Base-by-base conservation (phyloP, 1,140 invertebrate species). In the Drosophila kohkoa region DNA sequence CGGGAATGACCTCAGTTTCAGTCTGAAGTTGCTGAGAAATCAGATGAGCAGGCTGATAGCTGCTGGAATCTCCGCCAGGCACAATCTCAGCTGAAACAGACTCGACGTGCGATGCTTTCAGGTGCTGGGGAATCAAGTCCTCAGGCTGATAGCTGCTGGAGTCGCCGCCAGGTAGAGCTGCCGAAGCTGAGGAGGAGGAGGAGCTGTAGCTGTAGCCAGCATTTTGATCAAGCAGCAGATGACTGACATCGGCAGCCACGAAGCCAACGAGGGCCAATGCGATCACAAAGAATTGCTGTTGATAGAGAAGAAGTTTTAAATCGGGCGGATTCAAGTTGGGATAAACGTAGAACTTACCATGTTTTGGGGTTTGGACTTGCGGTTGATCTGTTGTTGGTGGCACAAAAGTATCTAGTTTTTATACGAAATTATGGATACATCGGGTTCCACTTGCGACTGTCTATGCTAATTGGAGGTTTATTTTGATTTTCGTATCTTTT, bases 391-490 rank as follows among this genome's bases (percentile, higher is more conserved):
- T 88, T 88, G 60, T 65, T 75, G 38, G 43, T 43, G 55, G n/a
- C 67, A 48, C 41, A 58, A 66, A 51, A 16, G 64, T 80, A 78
- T 88, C 73, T 70, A 73, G 80, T 88, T 83, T 88, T 88, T 88
- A 88, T 88, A 88, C 80, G 59, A 79, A 72, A 88, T 69, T 52
- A 71, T 0, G 6, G n/a, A 62, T 58, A 51, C n/a, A 54, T 15
- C 35, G 64, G 16, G 30, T 49, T 55, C 60, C 48, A 55, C 16
- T 25, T 7, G 65, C 41, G 45, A 58, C 52, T 71, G 77, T 52
- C 80, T 88, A 88, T 88, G 83, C 83, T 89, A 88, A 88, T 88
- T 88, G 80, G 55, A 48, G 52, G 58, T 83, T 78, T 77, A 70
- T 88, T 77, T 77, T 77, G 59, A 70, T 79, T 64, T 48, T 41